Evolutionary conservation across 2,797 vertebrate species (phyloP).

Genomic region (Amblyopsis hoosieri): DNA sequence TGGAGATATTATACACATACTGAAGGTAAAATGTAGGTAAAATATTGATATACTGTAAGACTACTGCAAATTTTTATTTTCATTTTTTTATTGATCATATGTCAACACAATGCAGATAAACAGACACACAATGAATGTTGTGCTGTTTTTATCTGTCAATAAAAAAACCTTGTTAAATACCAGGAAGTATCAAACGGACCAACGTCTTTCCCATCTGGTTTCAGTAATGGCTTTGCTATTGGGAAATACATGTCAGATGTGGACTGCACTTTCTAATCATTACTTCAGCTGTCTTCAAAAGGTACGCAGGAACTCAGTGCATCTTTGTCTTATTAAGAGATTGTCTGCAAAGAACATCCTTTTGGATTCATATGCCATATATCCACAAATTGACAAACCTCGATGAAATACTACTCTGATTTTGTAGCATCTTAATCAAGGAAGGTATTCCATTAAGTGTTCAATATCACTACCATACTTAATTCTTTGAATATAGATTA

Average conservation of each 20-base stretch:
- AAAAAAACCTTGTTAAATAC: slow-evolving; percentile 66
- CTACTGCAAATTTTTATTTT: slow-evolving; percentile 33
- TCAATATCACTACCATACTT: too few relatives aligned
- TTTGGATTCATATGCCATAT: slow-evolving; percentile 29
- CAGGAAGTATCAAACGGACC: slow-evolving; percentile 64
- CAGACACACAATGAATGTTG: slow-evolving; percentile 49
- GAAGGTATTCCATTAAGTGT: slow-evolving; percentile 13
- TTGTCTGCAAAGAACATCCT: slow-evolving; percentile 53
- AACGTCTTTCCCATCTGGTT: slow-evolving; percentile 71
- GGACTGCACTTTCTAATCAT: slow-evolving; percentile 70
- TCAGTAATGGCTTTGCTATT: slow-evolving; percentile 66
- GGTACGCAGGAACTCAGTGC: slow-evolving; percentile 38
- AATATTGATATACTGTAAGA: slow-evolving; percentile 5
- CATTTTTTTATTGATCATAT: slow-evolving; percentile 31
- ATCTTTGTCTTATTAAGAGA: slow-evolving; percentile 63
- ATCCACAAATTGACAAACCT: slow-evolving; percentile 32
- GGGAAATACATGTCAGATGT: slow-evolving; percentile 80
- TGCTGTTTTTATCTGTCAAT: slow-evolving; percentile 50
- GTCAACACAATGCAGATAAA: slow-evolving; percentile 46
- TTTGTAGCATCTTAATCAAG: slow-evolving; percentile 17
- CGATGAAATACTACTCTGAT: slow-evolving; percentile 41
- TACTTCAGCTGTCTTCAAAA: slow-evolving; percentile 69
- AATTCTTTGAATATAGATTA: too few relatives aligned
- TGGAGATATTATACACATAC: too few relatives aligned
- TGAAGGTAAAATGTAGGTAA: slow-evolving; percentile 10